Percentiles rank a stretch among this genome's conserved stretches.
phyloP scores from a whole-genome alignment of 2,113 vertebrate genomes.

The Pipra filicauda region DNA sequence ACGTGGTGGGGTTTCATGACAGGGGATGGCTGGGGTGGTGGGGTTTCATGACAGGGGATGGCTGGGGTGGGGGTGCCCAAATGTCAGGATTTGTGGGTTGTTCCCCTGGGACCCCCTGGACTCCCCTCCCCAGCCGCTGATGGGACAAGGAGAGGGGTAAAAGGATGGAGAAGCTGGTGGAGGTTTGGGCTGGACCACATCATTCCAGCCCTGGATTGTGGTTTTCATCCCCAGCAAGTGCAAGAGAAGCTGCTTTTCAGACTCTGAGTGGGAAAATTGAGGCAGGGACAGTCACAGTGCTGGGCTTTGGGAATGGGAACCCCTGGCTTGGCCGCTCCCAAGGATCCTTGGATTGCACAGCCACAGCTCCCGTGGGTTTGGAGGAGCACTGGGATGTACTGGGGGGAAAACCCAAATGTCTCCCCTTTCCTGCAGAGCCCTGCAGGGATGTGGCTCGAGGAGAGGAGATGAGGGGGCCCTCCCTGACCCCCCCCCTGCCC shows the following conservation, averaged over 20 bases:
- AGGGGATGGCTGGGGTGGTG: neutral
- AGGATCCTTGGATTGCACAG: neutral
- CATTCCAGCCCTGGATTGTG: neutral
- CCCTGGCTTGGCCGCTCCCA: too few relatives aligned
- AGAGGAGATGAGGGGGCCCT: neutral
- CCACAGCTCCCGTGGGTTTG: neutral
- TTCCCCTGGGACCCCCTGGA: neutral
- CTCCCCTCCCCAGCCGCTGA: neutral
- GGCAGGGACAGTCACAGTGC: neutral
- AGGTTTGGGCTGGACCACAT: neutral
- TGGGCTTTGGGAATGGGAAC: neutral
- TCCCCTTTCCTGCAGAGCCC: neutral
- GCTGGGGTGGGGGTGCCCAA: too few relatives aligned
- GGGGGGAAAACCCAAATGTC: neutral
- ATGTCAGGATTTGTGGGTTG: neutral
- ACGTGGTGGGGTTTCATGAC: rapidly evolving
- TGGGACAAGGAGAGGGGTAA: neutral
- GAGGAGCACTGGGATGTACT: neutral
- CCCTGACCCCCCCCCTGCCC: neutral
- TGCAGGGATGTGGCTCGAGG: neutral
- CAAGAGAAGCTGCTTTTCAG: neutral
- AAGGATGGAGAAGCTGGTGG: neutral
- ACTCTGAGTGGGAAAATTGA: neutral
- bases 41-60: neutral
- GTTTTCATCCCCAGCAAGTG: neutral